These are phyloP conservation scores for Miichthys miiuy DNA, from an alignment of 2,797 vertebrate species.

Conservation along the genomic window DNA sequence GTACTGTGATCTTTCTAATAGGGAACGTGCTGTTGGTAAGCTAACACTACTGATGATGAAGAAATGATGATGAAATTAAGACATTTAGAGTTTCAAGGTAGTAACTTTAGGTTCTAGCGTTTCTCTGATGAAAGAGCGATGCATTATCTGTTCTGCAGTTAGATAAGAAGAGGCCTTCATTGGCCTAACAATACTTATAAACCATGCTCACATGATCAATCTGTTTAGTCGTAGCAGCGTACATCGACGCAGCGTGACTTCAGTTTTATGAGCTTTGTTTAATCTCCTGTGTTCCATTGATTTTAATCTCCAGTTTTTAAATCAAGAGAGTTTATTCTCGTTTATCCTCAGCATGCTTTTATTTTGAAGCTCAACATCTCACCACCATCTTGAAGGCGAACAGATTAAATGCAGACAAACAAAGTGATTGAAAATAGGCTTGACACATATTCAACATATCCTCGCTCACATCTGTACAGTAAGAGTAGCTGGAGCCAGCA, in stretches of 20 bases:
- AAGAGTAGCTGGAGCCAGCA: neutral
- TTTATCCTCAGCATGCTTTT: neutral
- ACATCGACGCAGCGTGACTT: neutral
- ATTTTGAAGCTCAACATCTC: neutral
- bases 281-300: neutral
- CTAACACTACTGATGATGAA: neutral
- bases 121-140: neutral
- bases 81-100: neutral
- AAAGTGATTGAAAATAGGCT: neutral
- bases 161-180: conserved; percentile 4
- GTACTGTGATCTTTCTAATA: neutral
- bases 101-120: neutral
- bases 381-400: neutral
- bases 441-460: neutral
- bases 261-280: neutral
- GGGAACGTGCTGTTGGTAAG: neutral
- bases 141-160: conserved; percentile 1
- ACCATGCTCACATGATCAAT: neutral
- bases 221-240: neutral
- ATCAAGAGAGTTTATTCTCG: neutral
- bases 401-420: neutral
- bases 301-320: neutral
- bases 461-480: neutral
- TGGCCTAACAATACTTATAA: neutral
- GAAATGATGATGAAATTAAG: neutral